These are phyloP conservation scores for Tipula vernalis DNA, from an alignment of 2,888 invertebrate genomes.

Conservation along the genomic window DNA sequence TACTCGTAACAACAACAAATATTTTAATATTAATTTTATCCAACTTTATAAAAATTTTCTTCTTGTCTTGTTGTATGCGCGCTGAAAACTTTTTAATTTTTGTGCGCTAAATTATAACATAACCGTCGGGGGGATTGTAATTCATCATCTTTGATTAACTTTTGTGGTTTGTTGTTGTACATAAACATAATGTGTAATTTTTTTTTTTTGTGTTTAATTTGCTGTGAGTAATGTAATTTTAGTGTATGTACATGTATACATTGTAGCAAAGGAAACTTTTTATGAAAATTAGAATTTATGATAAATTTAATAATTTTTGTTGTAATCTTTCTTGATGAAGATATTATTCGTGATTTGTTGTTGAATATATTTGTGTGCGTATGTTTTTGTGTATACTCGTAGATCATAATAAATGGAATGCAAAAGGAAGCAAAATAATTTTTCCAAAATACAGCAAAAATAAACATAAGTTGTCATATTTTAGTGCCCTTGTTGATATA, in stretches of 20 bases:
- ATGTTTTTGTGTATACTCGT: too few species aligned
- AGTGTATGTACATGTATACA: background rate
- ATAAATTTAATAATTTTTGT: background rate
- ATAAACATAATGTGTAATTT: background rate
- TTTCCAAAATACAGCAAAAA: too few species aligned
- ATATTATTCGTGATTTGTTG: background rate
- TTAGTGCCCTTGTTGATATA: too few species aligned
- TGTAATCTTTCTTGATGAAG: background rate
- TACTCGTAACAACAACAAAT: background rate
- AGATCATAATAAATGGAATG: too few species aligned
- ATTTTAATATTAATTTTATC: background rate
- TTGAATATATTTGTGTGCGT: background rate
- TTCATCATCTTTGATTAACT: constrained; percentile 4
- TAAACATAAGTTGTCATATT: too few species aligned
- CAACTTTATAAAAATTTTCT: background rate
- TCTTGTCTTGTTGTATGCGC: background rate
- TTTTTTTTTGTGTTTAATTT: background rate
- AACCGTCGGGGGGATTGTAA: background rate
- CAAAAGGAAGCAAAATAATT: too few species aligned
- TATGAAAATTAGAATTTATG: background rate
- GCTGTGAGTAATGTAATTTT: background rate
- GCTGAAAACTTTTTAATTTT: background rate
- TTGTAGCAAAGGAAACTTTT: background rate
- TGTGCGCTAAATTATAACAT: background rate
- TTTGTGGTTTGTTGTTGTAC: background rate